Evolutionary conservation across 2,888 invertebrate species (phyloP).

Genomic region (Phengaris alcon): DNA sequence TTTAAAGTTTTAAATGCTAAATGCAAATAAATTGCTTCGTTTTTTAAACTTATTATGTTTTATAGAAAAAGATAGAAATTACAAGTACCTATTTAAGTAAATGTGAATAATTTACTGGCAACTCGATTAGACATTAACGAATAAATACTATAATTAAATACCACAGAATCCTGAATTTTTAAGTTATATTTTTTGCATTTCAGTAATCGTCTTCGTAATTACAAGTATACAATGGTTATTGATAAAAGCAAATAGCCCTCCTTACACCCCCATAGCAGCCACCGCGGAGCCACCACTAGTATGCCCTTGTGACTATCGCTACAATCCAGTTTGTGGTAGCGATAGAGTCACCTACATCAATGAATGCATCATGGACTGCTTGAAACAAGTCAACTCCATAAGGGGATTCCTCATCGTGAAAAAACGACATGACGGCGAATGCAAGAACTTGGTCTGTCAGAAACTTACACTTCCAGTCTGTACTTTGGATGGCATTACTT

Average conservation of each 20-base stretch:
- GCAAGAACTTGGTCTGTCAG: slow-evolving; percentile 39
- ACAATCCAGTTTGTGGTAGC: slow-evolving; percentile 46
- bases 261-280: not conserved
- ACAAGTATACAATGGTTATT: not conserved
- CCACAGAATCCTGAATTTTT: no score
- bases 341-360: slow-evolving; percentile 40
- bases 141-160: not conserved
- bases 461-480: slow-evolving; percentile 45
- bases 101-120: no score
- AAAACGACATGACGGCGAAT: slow-evolving; percentile 32
- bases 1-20: not conserved
- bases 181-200: not conserved
- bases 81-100: no score
- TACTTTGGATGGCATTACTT: slow-evolving; percentile 45
- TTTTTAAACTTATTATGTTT: not conserved
- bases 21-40: not conserved
- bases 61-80: not conserved
- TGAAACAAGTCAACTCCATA: slow-evolving; percentile 31
- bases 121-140: no score
- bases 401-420: slow-evolving; percentile 29
- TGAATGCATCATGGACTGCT: slow-evolving; percentile 39
- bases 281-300: slow-evolving; percentile 31
- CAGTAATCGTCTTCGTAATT: not conserved
- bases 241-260: not conserved
- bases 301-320: slow-evolving; percentile 39